A percentile compares a stretch with the other conserved stretches of the same genome.
Evolutionary conservation across 2,888 invertebrate genomes (phyloP).

Genomic region (Shargacucullia verbasci): DNA sequence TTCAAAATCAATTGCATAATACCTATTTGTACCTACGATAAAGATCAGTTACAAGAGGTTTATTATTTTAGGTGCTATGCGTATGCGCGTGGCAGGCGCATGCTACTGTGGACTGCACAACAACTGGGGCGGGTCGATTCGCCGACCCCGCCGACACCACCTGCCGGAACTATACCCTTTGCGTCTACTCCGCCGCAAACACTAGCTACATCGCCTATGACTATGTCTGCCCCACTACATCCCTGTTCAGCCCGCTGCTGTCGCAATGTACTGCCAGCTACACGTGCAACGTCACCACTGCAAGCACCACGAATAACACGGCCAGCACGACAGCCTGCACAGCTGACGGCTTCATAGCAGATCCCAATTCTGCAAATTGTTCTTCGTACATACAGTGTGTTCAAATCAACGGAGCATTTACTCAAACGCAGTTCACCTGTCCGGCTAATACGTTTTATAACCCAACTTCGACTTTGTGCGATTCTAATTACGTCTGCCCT

Average conservation of each 20-base stretch:
- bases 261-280: conserved; percentile 30
- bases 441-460: conserved; percentile 72
- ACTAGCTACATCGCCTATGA: conserved; percentile 68
- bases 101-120: conserved; percentile 73
- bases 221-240: conserved; percentile 80
- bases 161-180: conserved; percentile 81
- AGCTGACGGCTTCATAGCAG: conserved; percentile 52
- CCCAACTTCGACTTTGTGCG: conserved; percentile 77
- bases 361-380: conserved; percentile 73
- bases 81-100: conserved; percentile 62
- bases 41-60: no score
- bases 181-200: conserved; percentile 66
- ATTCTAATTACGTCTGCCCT: conserved; percentile 71
- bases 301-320: not conserved
- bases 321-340: conserved; percentile 24
- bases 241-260: conserved; percentile 49
- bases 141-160: conserved; percentile 76
- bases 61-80: conserved; percentile 54
- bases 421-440: conserved; percentile 71
- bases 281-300: conserved; percentile 17
- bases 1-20: no score
- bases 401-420: conserved; percentile 65
- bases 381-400: conserved; percentile 77
- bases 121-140: conserved; percentile 72
- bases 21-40: no score